A percentile compares a stretch with the other conserved stretches of the same genome.
phyloP scores from a whole-genome alignment of 92 coral and sea anemone species.

The Epizoanthus illoricatus region DNA sequence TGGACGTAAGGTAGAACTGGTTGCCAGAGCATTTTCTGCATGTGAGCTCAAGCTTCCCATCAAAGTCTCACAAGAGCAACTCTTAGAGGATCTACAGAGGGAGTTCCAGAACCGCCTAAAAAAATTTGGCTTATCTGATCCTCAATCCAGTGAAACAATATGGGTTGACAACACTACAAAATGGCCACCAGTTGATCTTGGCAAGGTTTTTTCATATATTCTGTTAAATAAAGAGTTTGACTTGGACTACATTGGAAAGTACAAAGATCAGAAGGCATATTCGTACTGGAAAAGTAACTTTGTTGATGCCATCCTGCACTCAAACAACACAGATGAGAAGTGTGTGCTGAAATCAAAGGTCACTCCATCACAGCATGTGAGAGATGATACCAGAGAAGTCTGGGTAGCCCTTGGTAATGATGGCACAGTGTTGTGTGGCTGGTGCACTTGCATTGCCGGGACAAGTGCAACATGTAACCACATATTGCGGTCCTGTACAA shows the following conservation, averaged over 20 bases:
- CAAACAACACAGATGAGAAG: constrained; percentile 20
- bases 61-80: constrained; percentile 43
- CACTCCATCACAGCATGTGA: constrained; percentile 35
- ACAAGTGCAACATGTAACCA: constrained; percentile 55
- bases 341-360: constrained; percentile 30
- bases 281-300: constrained; percentile 55
- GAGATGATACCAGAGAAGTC: constrained; percentile 49
- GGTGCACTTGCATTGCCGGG: constrained; percentile 58
- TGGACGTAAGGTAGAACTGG: constrained; percentile 41
- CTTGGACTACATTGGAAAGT: constrained; percentile 45
- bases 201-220: constrained; percentile 44
- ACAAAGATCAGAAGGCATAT: constrained; percentile 51
- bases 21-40: constrained; percentile 35
- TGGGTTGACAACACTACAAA: constrained; percentile 3
- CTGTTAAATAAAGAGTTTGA: constrained; percentile 42
- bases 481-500: constrained; percentile 60
- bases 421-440: constrained; percentile 43
- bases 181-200: constrained; percentile 52
- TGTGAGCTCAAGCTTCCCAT: constrained; percentile 42
- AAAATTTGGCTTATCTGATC: constrained; percentile 14
- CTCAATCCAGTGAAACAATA: constrained; percentile 18
- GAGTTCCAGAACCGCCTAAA: constrained; percentile 37
- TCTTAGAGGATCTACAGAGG: background rate
- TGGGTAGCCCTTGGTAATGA: constrained; percentile 42
- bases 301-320: constrained; percentile 46